Conservation (phyloP, 2,113 vertebrate species). For the Phrynosoma platyrhinos region DNA sequence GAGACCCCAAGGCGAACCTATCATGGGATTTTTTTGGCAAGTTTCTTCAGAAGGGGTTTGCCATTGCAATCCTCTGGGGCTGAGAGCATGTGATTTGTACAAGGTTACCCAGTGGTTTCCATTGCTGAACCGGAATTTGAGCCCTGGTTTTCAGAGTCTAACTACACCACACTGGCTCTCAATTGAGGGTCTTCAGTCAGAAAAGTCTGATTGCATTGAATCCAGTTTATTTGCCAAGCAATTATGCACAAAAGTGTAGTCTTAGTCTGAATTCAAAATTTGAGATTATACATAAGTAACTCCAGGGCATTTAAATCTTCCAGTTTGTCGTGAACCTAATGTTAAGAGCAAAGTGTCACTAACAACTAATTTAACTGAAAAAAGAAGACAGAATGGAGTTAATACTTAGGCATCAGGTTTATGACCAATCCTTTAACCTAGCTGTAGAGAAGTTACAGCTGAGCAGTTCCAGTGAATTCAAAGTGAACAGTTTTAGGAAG, state of each 20-base stretch:
- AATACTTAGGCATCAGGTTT: not conserved
- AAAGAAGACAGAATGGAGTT: conserved; percentile 7
- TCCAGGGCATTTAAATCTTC: not conserved
- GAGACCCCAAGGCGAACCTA: conserved; percentile 15
- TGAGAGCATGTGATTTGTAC: too few relatives aligned
- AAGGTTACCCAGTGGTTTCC: too few relatives aligned
- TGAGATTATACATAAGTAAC: not conserved
- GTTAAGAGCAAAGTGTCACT: not conserved
- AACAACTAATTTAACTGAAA: not conserved
- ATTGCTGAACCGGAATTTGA: too few relatives aligned
- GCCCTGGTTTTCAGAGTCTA: too few relatives aligned
- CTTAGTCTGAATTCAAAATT: not conserved
- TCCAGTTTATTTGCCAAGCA: not conserved
- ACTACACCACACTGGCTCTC: too few relatives aligned
- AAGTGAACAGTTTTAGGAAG: too few relatives aligned
- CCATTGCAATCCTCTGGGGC: too few relatives aligned
- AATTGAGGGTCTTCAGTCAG: not conserved
- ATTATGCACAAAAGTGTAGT: not conserved
- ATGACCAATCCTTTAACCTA: not conserved
- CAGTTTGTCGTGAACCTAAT: not conserved
- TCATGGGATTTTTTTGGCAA: too few relatives aligned
- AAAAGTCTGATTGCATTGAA: not conserved
- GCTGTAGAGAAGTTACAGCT: not conserved
- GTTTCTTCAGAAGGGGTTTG: too few relatives aligned
- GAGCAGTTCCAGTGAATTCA: not conserved